Conservation (phyloP, 2,888 invertebrate species). For the Hanleya hanleyi region DNA sequence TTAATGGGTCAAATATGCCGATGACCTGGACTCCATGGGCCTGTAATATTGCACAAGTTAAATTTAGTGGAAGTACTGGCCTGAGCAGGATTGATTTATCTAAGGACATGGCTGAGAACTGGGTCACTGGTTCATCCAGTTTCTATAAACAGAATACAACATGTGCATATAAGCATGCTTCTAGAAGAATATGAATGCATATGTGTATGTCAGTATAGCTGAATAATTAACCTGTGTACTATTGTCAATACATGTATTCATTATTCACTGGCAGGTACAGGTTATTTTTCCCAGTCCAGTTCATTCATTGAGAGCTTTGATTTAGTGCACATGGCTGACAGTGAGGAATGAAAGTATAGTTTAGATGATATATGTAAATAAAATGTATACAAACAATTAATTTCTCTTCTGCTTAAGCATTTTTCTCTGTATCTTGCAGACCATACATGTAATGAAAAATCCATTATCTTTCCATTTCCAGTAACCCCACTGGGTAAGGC, state of each 20-base stretch:
- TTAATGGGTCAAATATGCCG: conserved; percentile 4
- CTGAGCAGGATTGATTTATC: conserved; percentile 3
- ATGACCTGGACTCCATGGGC: background rate
- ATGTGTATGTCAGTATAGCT: background rate
- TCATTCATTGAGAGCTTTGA: background rate
- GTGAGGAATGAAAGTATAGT: background rate
- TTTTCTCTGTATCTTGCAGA: too few species aligned
- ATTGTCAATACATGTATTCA: background rate
- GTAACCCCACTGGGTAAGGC: too few species aligned
- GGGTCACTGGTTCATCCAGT: conserved; percentile 6
- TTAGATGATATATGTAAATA: background rate
- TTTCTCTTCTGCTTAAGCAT: too few species aligned
- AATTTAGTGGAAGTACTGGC: background rate
- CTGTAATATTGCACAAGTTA: background rate
- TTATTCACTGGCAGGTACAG: background rate
- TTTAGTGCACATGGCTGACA: background rate
- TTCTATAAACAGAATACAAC: background rate
- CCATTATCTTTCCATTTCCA: too few species aligned
- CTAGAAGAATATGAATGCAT: too few species aligned
- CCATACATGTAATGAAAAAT: too few species aligned
- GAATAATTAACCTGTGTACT: background rate
- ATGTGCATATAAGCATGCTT: too few species aligned
- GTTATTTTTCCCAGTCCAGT: background rate
- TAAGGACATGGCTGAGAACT: background rate
- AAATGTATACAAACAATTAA: background rate